Percentiles rank a stretch among this genome's conserved stretches.
Evolutionary conservation across 1,140 invertebrate genomes (phyloP).

Genomic region (Hycleus phaleratus): DNA sequence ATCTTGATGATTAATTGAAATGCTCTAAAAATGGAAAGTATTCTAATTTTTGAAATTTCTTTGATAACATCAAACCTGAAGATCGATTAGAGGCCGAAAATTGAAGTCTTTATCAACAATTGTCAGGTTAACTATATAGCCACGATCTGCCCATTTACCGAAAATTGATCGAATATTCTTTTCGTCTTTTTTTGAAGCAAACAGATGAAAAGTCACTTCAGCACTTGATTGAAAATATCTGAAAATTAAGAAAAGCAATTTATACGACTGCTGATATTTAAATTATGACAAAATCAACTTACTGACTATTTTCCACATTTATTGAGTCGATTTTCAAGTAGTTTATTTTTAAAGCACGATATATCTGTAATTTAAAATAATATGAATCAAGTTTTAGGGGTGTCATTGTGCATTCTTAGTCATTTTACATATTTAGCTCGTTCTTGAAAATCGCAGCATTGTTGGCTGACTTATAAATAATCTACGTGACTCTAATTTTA

Average conservation of each 20-base stretch:
- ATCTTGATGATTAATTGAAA: constrained; percentile 53
- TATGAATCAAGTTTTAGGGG: too few relatives aligned
- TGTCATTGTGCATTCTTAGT: too few relatives aligned
- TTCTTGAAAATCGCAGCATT: too few relatives aligned
- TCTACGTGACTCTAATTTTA: too few relatives aligned
- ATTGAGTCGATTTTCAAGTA: constrained; percentile 8
- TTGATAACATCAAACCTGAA: constrained; percentile 15
- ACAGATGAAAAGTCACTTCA: constrained; percentile 58
- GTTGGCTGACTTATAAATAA: too few relatives aligned
- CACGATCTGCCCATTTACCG: constrained; percentile 53
- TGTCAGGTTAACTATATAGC: constrained; percentile 54
- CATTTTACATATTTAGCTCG: too few relatives aligned
- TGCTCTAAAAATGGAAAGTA: constrained; percentile 40
- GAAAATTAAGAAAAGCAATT: constrained; percentile 10
- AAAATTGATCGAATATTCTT: constrained; percentile 53
- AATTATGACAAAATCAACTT: neutral
- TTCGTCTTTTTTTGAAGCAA: constrained; percentile 51
- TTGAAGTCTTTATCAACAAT: constrained; percentile 41
- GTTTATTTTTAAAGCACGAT: constrained; percentile 4
- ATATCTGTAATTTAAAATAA: constrained; percentile 5
- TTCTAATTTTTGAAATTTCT: too few relatives aligned
- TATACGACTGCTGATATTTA: neutral
- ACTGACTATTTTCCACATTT: constrained; percentile 6
- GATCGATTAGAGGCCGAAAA: constrained; percentile 21
- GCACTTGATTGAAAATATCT: constrained; percentile 44